Conservation (phyloP, 2,888 invertebrate species). For the Lasius fuliginosus region DNA sequence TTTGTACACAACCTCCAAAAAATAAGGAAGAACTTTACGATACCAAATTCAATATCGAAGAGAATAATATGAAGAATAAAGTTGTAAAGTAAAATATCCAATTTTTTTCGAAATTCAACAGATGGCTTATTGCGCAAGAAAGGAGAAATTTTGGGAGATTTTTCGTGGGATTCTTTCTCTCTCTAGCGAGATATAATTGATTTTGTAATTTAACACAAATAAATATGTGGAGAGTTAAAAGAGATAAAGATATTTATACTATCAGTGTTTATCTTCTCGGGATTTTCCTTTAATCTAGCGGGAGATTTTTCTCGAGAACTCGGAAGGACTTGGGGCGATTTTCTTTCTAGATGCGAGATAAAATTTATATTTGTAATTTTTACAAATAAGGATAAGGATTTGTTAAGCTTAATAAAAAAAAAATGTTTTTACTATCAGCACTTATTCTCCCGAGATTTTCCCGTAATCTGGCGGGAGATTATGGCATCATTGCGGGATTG, state of each 20-base stretch:
- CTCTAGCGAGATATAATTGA: not conserved
- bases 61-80: not conserved
- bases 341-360: not conserved
- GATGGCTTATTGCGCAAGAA: not conserved
- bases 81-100: not conserved
- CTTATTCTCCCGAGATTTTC: not conserved
- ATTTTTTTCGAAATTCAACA: slow-evolving; percentile 1
- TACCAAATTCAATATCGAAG: not conserved
- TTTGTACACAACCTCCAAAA: not conserved
- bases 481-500: not conserved
- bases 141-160: not conserved
- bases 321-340: too few relatives aligned
- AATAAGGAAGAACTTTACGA: not conserved
- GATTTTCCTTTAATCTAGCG: too few relatives aligned
- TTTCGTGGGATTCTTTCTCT: not conserved
- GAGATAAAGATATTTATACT: not conserved
- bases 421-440: not conserved
- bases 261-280: too few relatives aligned
- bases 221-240: not conserved
- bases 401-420: not conserved
- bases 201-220: not conserved
- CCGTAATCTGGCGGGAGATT: not conserved
- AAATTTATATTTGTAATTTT: not conserved
- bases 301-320: too few relatives aligned
- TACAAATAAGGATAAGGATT: not conserved